phyloP scores from a whole-genome alignment of 2,113 vertebrate species.

The Mesembrinibis cayennensis region DNA sequence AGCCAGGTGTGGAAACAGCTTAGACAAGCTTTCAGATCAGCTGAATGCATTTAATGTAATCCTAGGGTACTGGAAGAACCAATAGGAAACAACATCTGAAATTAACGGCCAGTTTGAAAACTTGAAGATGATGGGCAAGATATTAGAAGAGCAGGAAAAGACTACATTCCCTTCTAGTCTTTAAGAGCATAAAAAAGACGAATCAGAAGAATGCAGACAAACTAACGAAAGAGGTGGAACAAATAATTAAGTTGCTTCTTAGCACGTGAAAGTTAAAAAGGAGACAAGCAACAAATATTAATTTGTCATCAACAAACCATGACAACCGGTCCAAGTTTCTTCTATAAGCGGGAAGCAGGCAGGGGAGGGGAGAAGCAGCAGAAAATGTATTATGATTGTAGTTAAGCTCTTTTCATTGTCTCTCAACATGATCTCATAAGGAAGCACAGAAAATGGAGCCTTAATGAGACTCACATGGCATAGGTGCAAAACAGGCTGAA shows the following conservation, averaged over 20 bases:
- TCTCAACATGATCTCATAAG: neutral
- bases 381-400: neutral
- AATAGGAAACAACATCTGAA: neutral
- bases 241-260: neutral
- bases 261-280: neutral
- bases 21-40: neutral
- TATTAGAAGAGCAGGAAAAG: neutral
- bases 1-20: neutral
- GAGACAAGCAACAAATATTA: neutral
- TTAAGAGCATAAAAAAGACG: neutral
- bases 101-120: neutral
- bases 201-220: neutral
- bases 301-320: neutral
- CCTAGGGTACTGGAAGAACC: neutral
- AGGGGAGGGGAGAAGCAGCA: neutral
- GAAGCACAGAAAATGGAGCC: neutral
- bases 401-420: neutral
- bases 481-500: neutral
- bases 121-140: neutral
- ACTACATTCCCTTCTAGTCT: neutral
- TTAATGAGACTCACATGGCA: neutral
- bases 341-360: neutral
- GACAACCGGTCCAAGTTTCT: neutral
- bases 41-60: neutral
- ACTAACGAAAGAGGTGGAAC: neutral